These are phyloP conservation scores for Ips typographus DNA, from an alignment of 1,140 invertebrate species.

Conservation along the genomic window DNA sequence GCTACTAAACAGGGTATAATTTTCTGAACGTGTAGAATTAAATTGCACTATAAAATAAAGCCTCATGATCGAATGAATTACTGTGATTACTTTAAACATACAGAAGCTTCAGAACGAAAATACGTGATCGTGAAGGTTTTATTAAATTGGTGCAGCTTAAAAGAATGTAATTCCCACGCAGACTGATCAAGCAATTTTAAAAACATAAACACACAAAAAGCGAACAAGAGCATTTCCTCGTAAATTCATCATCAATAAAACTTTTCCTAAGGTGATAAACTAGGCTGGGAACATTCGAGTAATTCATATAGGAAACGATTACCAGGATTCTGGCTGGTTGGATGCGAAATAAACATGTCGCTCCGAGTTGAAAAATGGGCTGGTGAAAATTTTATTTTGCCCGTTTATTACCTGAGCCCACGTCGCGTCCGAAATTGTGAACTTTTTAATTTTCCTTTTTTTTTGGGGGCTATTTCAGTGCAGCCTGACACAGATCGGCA, in stretches of 20 bases:
- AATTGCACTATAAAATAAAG: neutral
- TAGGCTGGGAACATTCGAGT: too few relatives aligned
- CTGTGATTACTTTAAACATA: slow-evolving; percentile 2
- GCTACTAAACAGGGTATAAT: too few relatives aligned
- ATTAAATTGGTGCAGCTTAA: too few relatives aligned
- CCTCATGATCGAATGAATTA: neutral
- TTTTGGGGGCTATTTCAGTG: too few relatives aligned
- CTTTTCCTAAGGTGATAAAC: neutral
- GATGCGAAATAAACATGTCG: slow-evolving; percentile 4
- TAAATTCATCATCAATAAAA: neutral
- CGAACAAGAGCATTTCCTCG: too few relatives aligned
- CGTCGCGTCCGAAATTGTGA: too few relatives aligned
- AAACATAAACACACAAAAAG: too few relatives aligned
- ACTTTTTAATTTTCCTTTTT: too few relatives aligned
- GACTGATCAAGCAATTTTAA: neutral
- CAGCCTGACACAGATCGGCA: too few relatives aligned
- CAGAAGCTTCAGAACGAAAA: neutral
- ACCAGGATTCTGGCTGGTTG: neutral
- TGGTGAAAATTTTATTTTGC: neutral
- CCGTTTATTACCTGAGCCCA: too few relatives aligned
- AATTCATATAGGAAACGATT: too few relatives aligned
- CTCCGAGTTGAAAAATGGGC: neutral
- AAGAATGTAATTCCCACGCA: neutral
- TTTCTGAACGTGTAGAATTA: too few relatives aligned
- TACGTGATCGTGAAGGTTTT: neutral